Evolutionary conservation across 2,888 invertebrate genomes (phyloP), one percentile per base, ranked within the genome.

Genomic region (Brachyopa scutellaris): DNA sequence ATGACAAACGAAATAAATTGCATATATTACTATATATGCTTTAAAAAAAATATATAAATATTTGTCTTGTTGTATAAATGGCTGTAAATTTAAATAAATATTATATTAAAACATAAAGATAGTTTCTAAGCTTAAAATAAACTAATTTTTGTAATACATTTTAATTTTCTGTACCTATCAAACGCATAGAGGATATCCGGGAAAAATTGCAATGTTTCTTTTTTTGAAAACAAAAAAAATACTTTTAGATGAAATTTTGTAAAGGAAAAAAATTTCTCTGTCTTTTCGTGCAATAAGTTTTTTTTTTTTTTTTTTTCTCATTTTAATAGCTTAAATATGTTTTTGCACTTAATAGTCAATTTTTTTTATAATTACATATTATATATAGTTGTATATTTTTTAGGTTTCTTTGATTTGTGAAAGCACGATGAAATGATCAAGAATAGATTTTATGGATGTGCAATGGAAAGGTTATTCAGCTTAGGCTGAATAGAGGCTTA

Each of bases 161-260:
- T 45, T 51, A 72, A 64, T 69, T 69, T 53, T 77, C 80, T 84
- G 82, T 82, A 82, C 70, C 77, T 82, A 82, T 80, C 59, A 26
- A 72, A 55, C 21, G 36, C 67, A 83, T 85, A 85, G 84, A 72
- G 74, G 72, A 85, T 84, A 78, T 85, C 85, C 85, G 85, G 85
- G 85, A 85, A 84, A 84, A 80, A 79, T 84, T 84, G 84, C 84
- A 84, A 84, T 84, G 47, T 49, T 64, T 69, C 40, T 55, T 23
- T 59, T 47, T 74, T 61, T 40, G 23, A 49, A 57, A 70, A 62
- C 23, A 49, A 61, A 61, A 70, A 47, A 53, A 51, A 17, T 19
- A 53, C 23, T 55, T 79, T 80, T 53, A 74, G 57, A 51, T 49
- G 21, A 67, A 67, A 31, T 74, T 80, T 45, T 57, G 36, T 57